Evolutionary conservation across 2,797 vertebrate species (phyloP), one percentile per base, ranked within the genome.

Genomic region (Spondyliosoma cantharus): DNA sequence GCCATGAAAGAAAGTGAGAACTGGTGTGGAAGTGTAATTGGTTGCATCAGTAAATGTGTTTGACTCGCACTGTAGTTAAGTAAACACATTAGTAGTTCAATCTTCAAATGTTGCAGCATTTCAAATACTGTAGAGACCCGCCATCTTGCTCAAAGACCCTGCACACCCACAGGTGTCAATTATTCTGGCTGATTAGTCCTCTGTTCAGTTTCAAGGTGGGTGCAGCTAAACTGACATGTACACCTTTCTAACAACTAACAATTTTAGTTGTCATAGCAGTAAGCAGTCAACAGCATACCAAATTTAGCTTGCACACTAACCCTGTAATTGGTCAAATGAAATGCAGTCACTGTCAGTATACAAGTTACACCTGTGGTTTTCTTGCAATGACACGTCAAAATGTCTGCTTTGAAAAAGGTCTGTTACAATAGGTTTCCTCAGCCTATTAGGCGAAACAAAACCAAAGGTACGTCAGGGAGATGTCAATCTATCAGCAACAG

Each of bases 271-370:
- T 63, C 52, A 58, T 49, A 25, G 53, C 22, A 67, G 62, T 27
- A 13, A 50, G 9, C 27, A 29, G 43, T 54, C n/a, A 43, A 42
- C 19, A 11, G 17, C n/a, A 50, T 17, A 14, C 22, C 37, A 45
- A n/a, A 20, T 15, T 24, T 9, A 25, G 22, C 19, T 12, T 16
- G 9, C 19, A 29, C 19, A 20, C 3, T 1, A 22, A 27, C 14
- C 43, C 48, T 70, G 25, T 32, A 43, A 59, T 14, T 71, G 25
- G 27, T 42, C 48, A 53, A 75, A 66, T 52, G 8, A 62, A 45
- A 54, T 27, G 37, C 3, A 22, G 15, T 9, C 15, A 13, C 32
- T 71, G 25, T 25, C 19, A 48, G 5, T 56, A 42, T 46, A 9
- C 0, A 29, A 45, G 5, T 15, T 7, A 46, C 15, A 74, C 9